Evolutionary conservation across 2,797 vertebrate genomes (phyloP).

Genomic region (Acestrorhynchus altus): DNA sequence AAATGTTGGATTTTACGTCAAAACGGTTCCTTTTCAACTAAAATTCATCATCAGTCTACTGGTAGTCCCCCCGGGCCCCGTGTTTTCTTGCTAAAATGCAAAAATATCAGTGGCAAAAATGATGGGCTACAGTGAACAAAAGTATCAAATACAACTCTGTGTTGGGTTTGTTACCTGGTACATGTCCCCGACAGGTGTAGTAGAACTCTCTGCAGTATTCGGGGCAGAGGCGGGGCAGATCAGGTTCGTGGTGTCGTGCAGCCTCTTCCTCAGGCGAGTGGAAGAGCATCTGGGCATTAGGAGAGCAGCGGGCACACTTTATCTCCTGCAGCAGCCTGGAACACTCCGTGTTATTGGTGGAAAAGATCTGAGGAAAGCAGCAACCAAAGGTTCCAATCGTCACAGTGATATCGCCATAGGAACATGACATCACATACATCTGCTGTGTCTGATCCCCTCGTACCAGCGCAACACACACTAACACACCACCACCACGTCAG

Average conservation of each 20-base stretch:
- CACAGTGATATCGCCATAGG: neutral
- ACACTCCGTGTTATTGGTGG: slow-evolving; percentile 98
- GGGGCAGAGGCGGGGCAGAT: slow-evolving; percentile 92
- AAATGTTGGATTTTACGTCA: too few species aligned
- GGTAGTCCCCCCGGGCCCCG: too few species aligned
- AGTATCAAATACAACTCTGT: too few species aligned
- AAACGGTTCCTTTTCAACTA: too few species aligned
- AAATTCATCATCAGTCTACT: too few species aligned
- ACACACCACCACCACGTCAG: too few species aligned
- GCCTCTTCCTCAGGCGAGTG: slow-evolving; percentile 86
- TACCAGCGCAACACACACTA: too few species aligned
- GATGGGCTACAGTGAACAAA: too few species aligned
- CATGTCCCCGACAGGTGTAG: slow-evolving; percentile 94
- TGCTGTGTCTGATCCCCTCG: too few species aligned
- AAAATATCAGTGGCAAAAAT: too few species aligned
- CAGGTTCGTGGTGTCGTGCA: slow-evolving; percentile 85
- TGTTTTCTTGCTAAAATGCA: too few species aligned
- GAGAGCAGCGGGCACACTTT: slow-evolving; percentile 96
- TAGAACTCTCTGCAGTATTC: slow-evolving; percentile 98
- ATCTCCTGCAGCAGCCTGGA: slow-evolving; percentile 95
- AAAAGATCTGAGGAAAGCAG: slow-evolving; percentile 86
- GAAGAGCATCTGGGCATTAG: slow-evolving; percentile 95
- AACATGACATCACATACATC: neutral
- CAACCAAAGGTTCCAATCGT: slow-evolving; percentile 59
- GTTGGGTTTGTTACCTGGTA: slow-evolving; percentile 88